Evolutionary conservation across 2,113 vertebrate species (phyloP).

Genomic region (Nothobranchius furzeri): DNA sequence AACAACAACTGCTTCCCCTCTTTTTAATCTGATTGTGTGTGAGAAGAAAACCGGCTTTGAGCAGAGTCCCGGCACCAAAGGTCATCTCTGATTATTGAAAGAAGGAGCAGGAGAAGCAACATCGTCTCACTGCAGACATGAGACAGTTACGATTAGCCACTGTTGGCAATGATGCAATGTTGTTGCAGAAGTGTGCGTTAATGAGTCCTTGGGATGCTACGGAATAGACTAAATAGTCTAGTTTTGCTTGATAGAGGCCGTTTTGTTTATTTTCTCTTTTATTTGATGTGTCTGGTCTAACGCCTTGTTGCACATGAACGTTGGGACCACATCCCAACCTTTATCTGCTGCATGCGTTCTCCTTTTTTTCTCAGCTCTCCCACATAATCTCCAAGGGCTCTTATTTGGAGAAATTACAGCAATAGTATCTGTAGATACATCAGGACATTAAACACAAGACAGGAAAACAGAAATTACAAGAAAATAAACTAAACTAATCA

Average conservation of each 20-base stretch:
- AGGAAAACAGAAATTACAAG: constrained; percentile 13
- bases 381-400: neutral
- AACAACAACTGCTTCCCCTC: neutral
- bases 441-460: neutral
- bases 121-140: neutral
- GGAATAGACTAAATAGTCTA: constrained; percentile 64
- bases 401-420: neutral
- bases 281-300: constrained; percentile 55
- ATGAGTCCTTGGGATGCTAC: constrained; percentile 53
- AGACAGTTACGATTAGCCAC: neutral
- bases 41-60: neutral
- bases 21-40: neutral
- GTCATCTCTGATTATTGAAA: constrained; percentile 1
- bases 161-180: constrained; percentile 16
- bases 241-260: constrained; percentile 44
- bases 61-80: neutral
- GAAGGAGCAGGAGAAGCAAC: neutral
- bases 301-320: constrained; percentile 24
- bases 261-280: constrained; percentile 15
- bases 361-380: neutral
- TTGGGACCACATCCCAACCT: constrained; percentile 8
- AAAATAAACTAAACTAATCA: constrained; percentile 11
- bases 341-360: constrained; percentile 2
- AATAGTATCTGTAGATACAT: neutral
- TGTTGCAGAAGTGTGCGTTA: constrained; percentile 40